Evolutionary conservation across 2,797 vertebrate genomes (phyloP).

Genomic region (Gila robusta): DNA sequence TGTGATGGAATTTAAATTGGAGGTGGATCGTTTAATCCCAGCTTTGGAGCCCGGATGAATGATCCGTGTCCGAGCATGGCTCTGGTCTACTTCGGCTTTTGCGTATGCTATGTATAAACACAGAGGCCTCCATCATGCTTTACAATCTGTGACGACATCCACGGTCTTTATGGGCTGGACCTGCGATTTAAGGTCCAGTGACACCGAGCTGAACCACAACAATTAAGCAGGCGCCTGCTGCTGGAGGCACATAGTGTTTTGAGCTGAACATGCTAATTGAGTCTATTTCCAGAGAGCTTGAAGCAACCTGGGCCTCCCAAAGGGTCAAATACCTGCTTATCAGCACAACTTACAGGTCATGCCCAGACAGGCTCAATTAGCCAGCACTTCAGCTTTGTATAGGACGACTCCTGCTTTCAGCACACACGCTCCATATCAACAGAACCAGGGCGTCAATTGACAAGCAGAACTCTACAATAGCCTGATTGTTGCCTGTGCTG

Average conservation of each 20-base stretch:
- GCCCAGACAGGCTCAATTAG: slow-evolving; percentile 82
- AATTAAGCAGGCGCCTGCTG: slow-evolving; percentile 36
- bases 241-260: slow-evolving; percentile 37
- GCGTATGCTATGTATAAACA: slow-evolving; percentile 28
- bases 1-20: slow-evolving; percentile 57
- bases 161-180: not conserved
- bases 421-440: slow-evolving; percentile 75
- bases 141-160: slow-evolving; percentile 39
- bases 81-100: slow-evolving; percentile 29
- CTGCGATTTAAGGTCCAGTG: slow-evolving; percentile 41
- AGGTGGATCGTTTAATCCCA: slow-evolving; percentile 44
- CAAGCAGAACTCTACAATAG: slow-evolving; percentile 74
- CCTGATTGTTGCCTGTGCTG: slow-evolving; percentile 70
- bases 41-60: slow-evolving; percentile 51
- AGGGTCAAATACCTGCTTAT: slow-evolving; percentile 81
- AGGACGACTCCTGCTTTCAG: slow-evolving; percentile 70
- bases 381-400: slow-evolving; percentile 72
- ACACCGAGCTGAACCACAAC: slow-evolving; percentile 35
- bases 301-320: slow-evolving; percentile 53
- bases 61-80: slow-evolving; percentile 33
- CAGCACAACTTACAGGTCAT: slow-evolving; percentile 77
- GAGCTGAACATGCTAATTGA: slow-evolving; percentile 49
- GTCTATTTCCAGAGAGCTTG: slow-evolving; percentile 53
- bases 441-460: slow-evolving; percentile 79
- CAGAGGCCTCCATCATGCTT: slow-evolving; percentile 40